Conservation (phyloP, 2,888 invertebrate species). For the Cerastoderma edule region DNA sequence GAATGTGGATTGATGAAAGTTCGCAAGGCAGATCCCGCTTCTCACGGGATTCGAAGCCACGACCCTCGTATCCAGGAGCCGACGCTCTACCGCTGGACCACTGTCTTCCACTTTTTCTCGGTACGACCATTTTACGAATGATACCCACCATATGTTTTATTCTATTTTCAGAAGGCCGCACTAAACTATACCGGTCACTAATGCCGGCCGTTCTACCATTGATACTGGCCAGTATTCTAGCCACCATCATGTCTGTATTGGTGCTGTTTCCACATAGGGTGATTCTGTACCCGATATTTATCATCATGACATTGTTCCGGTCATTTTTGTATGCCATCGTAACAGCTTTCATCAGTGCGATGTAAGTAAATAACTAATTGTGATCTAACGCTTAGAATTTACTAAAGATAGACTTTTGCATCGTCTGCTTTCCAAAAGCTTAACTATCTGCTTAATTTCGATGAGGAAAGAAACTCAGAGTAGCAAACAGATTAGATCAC, state of each 20-base stretch:
- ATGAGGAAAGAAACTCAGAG: too few relatives aligned
- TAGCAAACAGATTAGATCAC: too few relatives aligned
- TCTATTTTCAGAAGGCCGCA: constrained; percentile 50
- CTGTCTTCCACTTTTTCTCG: too few relatives aligned
- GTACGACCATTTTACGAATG: not conserved
- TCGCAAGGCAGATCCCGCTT: too few relatives aligned
- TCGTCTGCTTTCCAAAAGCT: too few relatives aligned
- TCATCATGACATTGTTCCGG: constrained; percentile 65
- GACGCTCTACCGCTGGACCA: too few relatives aligned
- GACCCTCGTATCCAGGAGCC: too few relatives aligned
- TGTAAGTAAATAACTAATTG: constrained; percentile 52
- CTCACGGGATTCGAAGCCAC: too few relatives aligned
- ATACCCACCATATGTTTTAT: not conserved
- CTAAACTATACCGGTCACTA: constrained; percentile 54
- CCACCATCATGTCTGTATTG: constrained; percentile 58
- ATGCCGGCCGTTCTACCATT: constrained; percentile 70
- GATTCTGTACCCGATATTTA: constrained; percentile 61
- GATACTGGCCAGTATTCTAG: constrained; percentile 58
- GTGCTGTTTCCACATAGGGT: constrained; percentile 51
- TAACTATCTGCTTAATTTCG: too few relatives aligned
- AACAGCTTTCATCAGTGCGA: constrained; percentile 63
- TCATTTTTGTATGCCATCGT: constrained; percentile 71
- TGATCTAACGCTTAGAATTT: too few relatives aligned
- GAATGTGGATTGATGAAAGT: too few relatives aligned
- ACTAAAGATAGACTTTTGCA: too few relatives aligned